A percentile compares a stretch with the other conserved stretches of the same genome.
Evolutionary conservation across 1,140 invertebrate genomes (phyloP).

Genomic region (Dendrolimus punctatus): DNA sequence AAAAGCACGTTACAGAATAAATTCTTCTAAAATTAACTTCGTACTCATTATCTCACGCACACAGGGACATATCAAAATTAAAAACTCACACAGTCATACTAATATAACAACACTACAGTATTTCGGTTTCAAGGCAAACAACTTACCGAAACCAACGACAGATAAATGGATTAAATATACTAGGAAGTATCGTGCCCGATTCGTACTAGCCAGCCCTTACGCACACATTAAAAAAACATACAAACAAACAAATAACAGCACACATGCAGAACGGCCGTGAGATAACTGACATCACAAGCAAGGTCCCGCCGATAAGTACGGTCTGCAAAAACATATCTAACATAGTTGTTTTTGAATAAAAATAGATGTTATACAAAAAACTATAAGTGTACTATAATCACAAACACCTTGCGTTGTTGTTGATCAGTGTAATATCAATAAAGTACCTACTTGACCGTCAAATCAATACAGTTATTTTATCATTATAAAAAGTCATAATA

Average conservation of each 20-base stretch:
- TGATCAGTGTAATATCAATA: too few species aligned
- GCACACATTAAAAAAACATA: slow-evolving; percentile 16
- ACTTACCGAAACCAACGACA: slow-evolving; percentile 42
- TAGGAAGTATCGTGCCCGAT: slow-evolving; percentile 54
- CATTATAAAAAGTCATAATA: too few species aligned
- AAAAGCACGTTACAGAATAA: too few species aligned
- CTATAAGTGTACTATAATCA: too few species aligned
- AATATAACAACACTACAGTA: not conserved
- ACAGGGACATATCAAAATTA: not conserved
- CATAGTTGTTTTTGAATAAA: slow-evolving; percentile 8
- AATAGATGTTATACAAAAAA: not conserved
- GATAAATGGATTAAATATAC: slow-evolving; percentile 51
- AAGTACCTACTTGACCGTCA: too few species aligned
- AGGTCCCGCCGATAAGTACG: slow-evolving; percentile 42
- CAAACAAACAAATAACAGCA: slow-evolving; percentile 21
- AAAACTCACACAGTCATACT: slow-evolving; percentile 1
- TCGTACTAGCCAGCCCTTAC: slow-evolving; percentile 52
- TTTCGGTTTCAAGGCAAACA: slow-evolving; percentile 37
- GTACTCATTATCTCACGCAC: not conserved
- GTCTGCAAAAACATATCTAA: slow-evolving; percentile 22
- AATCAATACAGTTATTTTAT: too few species aligned
- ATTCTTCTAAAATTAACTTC: too few species aligned
- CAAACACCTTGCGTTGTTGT: too few species aligned
- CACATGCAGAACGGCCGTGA: slow-evolving; percentile 47
- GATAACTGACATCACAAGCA: slow-evolving; percentile 62